Percentiles rank a stretch among this genome's conserved stretches.
These are phyloP conservation scores for Ascidia mentula DNA, from an alignment of 23 tunicate genomes.

Conservation along the genomic window DNA sequence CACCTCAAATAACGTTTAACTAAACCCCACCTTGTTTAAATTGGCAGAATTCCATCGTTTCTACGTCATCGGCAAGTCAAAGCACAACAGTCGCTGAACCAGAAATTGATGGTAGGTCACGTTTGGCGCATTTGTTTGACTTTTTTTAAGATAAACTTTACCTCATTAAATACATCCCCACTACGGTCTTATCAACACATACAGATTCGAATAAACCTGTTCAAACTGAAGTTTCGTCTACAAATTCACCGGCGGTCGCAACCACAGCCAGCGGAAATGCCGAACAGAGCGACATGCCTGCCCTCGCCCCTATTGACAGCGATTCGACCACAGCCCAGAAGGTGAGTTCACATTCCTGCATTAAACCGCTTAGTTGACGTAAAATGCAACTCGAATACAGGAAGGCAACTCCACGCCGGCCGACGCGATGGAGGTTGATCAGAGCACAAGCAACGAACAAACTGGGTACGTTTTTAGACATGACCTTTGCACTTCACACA, in stretches of 20 bases:
- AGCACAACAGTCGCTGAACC: not conserved
- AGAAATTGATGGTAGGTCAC: too few species aligned
- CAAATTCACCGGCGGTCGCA: constrained; percentile 1
- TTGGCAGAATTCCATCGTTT: not conserved
- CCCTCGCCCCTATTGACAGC: not conserved
- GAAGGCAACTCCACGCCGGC: not conserved
- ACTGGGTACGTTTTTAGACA: not conserved
- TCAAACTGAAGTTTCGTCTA: constrained; percentile 41
- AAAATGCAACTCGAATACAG: not conserved
- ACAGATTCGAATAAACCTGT: constrained; percentile 27
- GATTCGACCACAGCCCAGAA: not conserved
- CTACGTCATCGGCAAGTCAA: not conserved
- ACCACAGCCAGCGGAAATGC: not conserved
- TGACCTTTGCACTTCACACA: not conserved
- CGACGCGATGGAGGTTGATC: constrained; percentile 2
- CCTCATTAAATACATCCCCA: too few species aligned
- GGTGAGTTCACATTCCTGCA: not conserved
- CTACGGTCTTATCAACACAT: not conserved
- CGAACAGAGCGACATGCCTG: constrained; percentile 6
- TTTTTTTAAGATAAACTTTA: too few species aligned
- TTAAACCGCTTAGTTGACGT: not conserved
- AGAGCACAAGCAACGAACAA: constrained; percentile 20
- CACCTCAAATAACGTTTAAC: too few species aligned
- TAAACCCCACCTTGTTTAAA: not conserved
- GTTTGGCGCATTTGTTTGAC: too few species aligned